These are phyloP conservation scores for Arctocebus calabarensis DNA, from an alignment of 2,797 vertebrate species.

Conservation along the genomic window DNA sequence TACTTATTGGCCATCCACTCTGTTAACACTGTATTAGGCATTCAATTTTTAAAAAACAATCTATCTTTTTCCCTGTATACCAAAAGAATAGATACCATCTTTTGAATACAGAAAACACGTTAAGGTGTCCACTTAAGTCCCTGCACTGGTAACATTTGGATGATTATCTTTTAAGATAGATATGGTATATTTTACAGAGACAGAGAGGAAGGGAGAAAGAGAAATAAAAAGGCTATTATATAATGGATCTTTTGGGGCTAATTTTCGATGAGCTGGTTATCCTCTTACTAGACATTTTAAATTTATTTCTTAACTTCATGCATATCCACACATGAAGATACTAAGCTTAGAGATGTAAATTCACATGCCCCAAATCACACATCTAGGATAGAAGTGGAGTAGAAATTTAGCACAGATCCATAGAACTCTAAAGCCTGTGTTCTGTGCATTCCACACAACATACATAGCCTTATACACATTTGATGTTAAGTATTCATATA, in stretches of 20 bases:
- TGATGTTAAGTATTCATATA: background rate
- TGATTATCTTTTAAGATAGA: slow-evolving; percentile 10
- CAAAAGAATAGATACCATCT: slow-evolving; percentile 1
- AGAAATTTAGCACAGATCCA: background rate
- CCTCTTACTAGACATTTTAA: background rate
- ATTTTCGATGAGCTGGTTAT: background rate
- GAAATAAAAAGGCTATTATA: background rate
- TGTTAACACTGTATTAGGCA: background rate
- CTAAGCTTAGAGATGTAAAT: background rate
- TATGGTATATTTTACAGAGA: background rate
- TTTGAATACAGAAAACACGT: background rate
- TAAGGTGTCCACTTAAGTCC: background rate
- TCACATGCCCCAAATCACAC: no score
- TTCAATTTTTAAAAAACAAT: slow-evolving; percentile 28
- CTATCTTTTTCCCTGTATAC: background rate
- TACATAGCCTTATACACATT: background rate
- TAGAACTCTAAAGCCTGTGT: background rate
- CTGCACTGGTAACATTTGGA: background rate
- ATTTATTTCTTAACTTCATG: background rate
- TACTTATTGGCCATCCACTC: slow-evolving; percentile 4
- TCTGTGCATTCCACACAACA: background rate
- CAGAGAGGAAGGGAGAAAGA: background rate
- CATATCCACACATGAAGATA: background rate
- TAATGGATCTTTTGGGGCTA: background rate
- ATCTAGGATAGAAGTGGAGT: background rate